A percentile compares a stretch with the other conserved stretches of the same genome.
These are phyloP conservation scores for Oikopleura dioica DNA, from an alignment of 23 tunicate genomes.

Conservation along the genomic window DNA sequence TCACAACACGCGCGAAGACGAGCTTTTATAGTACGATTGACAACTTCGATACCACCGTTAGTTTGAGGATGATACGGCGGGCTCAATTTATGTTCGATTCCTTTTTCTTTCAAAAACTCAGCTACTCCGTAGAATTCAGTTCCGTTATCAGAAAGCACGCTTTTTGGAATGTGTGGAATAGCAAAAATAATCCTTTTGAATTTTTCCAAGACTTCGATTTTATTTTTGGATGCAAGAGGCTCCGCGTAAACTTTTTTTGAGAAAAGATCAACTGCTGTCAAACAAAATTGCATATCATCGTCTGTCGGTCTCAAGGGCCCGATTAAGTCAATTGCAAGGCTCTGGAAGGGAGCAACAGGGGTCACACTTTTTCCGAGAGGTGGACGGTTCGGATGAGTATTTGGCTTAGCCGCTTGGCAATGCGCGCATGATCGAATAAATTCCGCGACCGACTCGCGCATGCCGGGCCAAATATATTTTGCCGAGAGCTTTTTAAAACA, in stretches of 20 bases:
- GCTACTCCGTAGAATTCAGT: background rate
- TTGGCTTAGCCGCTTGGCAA: background rate
- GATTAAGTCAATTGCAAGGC: background rate
- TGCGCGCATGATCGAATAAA: background rate
- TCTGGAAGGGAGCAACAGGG: background rate
- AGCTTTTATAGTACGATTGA: background rate
- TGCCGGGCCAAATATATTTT: background rate
- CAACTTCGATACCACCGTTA: background rate
- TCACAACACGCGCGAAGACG: background rate
- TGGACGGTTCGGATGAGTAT: background rate
- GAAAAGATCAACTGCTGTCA: background rate
- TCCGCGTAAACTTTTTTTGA: background rate
- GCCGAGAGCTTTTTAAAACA: no score
- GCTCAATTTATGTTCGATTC: background rate
- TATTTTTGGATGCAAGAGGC: background rate
- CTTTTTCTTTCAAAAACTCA: background rate
- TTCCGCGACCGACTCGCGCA: background rate
- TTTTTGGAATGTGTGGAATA: background rate
- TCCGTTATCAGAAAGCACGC: background rate
- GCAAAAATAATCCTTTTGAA: background rate
- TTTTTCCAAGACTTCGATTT: background rate
- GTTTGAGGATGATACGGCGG: background rate
- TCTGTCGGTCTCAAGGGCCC: background rate
- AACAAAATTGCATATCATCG: background rate
- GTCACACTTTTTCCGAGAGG: background rate